Conservation (phyloP, 2,113 vertebrate genomes). For the Nanorana parkeri region DNA sequence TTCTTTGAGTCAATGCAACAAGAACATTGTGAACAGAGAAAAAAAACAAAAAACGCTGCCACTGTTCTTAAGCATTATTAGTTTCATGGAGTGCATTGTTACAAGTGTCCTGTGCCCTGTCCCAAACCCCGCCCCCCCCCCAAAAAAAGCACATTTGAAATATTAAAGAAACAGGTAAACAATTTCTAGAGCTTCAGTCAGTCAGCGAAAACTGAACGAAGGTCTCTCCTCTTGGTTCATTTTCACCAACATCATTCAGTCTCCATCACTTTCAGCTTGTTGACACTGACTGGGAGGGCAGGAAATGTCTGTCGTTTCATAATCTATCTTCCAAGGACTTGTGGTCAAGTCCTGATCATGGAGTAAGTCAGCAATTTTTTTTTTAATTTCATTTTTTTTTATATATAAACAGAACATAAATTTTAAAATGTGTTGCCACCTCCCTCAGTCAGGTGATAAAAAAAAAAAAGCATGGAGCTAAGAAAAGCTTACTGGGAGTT, state of each 20-base stretch:
- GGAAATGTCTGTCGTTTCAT: too few relatives aligned
- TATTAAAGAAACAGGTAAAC: slow-evolving; percentile 16
- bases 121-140: too few relatives aligned
- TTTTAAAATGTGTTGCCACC: background rate
- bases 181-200: slow-evolving; percentile 10
- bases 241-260: too few relatives aligned
- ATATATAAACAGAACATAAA: background rate
- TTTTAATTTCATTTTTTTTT: too few relatives aligned
- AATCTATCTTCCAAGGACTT: background rate
- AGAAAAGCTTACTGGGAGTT: slow-evolving; percentile 5
- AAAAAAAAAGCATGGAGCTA: background rate
- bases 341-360: background rate
- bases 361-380: background rate
- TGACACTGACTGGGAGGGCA: too few relatives aligned
- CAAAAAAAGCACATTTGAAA: background rate
- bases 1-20: background rate
- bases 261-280: too few relatives aligned
- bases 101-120: slow-evolving; percentile 31
- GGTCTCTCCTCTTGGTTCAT: background rate
- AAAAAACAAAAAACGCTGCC: background rate
- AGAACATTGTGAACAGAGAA: background rate
- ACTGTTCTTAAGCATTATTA: background rate
- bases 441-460: background rate
- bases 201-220: background rate
- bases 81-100: slow-evolving; percentile 17